Evolutionary conservation across 2,888 invertebrate species (phyloP).

Genomic region (Drosophila niveifrons): DNA sequence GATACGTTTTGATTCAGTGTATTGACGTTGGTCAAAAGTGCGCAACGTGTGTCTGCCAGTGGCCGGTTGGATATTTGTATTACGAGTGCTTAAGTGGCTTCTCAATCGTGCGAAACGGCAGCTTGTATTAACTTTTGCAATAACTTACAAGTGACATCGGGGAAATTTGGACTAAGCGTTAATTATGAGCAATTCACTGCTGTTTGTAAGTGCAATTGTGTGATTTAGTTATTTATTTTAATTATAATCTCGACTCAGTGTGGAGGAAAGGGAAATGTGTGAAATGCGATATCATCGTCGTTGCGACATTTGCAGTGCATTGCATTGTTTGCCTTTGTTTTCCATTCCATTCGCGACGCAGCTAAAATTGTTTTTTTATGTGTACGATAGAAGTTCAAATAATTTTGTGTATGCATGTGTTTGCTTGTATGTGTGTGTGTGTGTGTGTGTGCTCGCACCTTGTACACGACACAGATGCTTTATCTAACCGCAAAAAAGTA

Average conservation of each 20-base stretch:
- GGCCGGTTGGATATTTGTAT: slow-evolving; percentile 31
- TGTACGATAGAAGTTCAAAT: slow-evolving; percentile 6
- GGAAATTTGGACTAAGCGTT: slow-evolving; percentile 17
- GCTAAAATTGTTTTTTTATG: slow-evolving; percentile 27
- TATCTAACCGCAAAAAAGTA: slow-evolving; percentile 63
- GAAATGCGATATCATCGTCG: slow-evolving; percentile 26
- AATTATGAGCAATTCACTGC: slow-evolving; percentile 60
- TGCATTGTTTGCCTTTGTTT: slow-evolving; percentile 43
- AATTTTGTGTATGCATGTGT: slow-evolving; percentile 16
- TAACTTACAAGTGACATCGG: slow-evolving; percentile 22
- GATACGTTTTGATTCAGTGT: slow-evolving; percentile 62
- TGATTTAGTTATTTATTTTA: slow-evolving; percentile 15
- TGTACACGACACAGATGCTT: slow-evolving; percentile 63
- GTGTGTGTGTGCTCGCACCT: slow-evolving; percentile 18
- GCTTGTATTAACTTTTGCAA: slow-evolving; percentile 51
- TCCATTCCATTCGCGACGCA: slow-evolving; percentile 27
- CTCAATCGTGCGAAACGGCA: slow-evolving; percentile 70
- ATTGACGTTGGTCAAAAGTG: slow-evolving; percentile 70
- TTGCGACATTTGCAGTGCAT: slow-evolving; percentile 24
- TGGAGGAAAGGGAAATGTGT: neutral
- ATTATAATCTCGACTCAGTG: slow-evolving; percentile 13
- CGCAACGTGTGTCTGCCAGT: slow-evolving; percentile 63
- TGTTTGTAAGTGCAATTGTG: slow-evolving; percentile 76
- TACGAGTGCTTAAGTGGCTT: slow-evolving; percentile 2
- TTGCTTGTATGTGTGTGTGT: slow-evolving; percentile 15